Base-by-base conservation (phyloP, 2,113 vertebrate species). In the Rhodinocichla rosea region DNA sequence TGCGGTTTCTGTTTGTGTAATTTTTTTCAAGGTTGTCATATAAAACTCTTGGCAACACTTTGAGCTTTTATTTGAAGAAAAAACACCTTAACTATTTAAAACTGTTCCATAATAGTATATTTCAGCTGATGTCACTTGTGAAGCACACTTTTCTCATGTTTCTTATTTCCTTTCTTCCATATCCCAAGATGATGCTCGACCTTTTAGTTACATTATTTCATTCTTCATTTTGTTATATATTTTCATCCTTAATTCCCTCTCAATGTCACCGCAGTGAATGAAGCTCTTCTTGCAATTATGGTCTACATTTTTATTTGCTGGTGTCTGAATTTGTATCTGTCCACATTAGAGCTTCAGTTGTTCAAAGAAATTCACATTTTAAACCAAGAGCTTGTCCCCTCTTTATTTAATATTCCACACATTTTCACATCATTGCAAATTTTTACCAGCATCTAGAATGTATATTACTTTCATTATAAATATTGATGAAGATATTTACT, bases 191-290 rank as follows among this genome's bases (percentile, higher is more conserved):
- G 82, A 68, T 20, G 11, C 17, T 90, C 22, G 42, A 32, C 11
- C 22, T 79, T 79, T 64, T 76, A 94, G 60, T 52, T 64, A 78
- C 7, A 68, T 27, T 13, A 49, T 87, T 84, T 82, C 30, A 44
- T 24, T 94, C 44, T 79, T 87, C 30, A 64, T 81, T 95, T 87
- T 35, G 23, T 91, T 90, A 45, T 79, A 9, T 84, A 6, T 79
- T 75, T 91, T 91, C 62, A 56, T 79, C 78, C 52, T 76, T 76
- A 85, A 88, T 85, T 88, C 55, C n/a, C 10, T 87, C 39, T 83
- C 49, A 88, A 40, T 76, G 37, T 79, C 49, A 73, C 53, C 79
- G 57, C 9, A 52, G 39, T 71, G 57, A 89, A 87, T 65, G 20
- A 15, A 78, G 12, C 14, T 89, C 42, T 77, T 89, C 59, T 83